Evolutionary conservation across 2,888 invertebrate genomes (phyloP), one percentile per base, ranked within the genome.

Genomic region (Odiellus spinosus): DNA sequence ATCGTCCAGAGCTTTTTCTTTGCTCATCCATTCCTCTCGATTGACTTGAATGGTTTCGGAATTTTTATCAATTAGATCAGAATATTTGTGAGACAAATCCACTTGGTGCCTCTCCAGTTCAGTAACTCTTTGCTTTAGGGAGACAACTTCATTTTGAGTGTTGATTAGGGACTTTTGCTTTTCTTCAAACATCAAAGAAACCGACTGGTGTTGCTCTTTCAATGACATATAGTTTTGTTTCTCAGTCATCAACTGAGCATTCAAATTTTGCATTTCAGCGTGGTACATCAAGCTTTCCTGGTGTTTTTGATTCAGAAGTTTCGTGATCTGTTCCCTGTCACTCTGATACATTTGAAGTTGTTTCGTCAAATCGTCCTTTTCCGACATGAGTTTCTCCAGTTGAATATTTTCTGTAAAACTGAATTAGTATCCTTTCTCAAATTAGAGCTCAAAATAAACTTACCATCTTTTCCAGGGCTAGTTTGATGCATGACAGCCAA

Each of bases 271-370:
- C 49, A 88, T 80, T 70, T 91, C 90, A 26, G 71, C 73, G 59
- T 90, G 85, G 63, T 87, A 90, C 52, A 79, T 76, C 21, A 84
- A 66, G 61, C 78, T 84, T 67, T 90, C 88, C 49, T 80, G 76
- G 59, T 90, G 87, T 65, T 90, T 90, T 47, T 77, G 70, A 59
- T 80, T 82, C 1, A 88, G 59, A 17, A 63, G 62, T 3, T 56
- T 53, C 17, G 67, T 60, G 53, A 70, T 63, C 52, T 67, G 65
- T 40, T 67, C 66, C 32, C 67, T 53, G 52, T 69, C 68, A 3
- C 55, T 50, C 46, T 63, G 63, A 21, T 63, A 75, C 14, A 80
- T 75, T n/a, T 82, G 67, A 59, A 85, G 76, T 39, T 75, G 74
- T 60, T 80, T 77, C 57, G 80, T 77, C 6, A 69, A 64, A 40